Base-by-base conservation (phyloP, 2,797 vertebrate genomes). In the Anas bahamensis region DNA sequence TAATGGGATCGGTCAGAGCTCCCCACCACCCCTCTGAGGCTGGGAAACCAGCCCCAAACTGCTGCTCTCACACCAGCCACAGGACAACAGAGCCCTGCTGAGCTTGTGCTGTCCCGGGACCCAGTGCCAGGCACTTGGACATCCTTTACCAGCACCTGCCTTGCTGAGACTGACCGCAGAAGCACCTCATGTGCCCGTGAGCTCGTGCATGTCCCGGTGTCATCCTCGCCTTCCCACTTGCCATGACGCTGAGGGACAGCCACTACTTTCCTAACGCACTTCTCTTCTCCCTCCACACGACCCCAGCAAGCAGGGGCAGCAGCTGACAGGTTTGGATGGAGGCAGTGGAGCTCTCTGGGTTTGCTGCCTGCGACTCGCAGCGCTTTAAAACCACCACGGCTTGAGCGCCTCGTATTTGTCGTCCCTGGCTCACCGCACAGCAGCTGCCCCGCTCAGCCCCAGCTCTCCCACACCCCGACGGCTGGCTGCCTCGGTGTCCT, bases 171-270 rank as follows among this genome's bases (percentile, higher is more conserved):
- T 23, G 21, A 44, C 50, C 18, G 11, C 35, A 65, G 60, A 60
- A 41, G 10, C 23, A 37, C 60, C 39, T 28, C 1, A 2, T 4
- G 2, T 7, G 42, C 33, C 29, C 11, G 2, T 2, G 7, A 65
- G 52, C 42, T 50, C 15, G 33, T 56, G 15, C 22, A 33, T 48
- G 23, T 26, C 52, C 52, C 22, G 10, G 8, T 29, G 26, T 28
- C 26, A 41, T 39, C 39, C 55, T 52, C n/a, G 10, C 44, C 37
- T 57, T 65, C 28, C 61, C 26, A 17, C 69, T 52, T 37, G 65
- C 75, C 17, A 13, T 53, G n/a, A 69, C 7, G n/a, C 35, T 4
- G 6, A 76, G 28, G 17, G 26, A 48, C 26, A 17, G 23, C 69
- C 28, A n/a, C 44, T 52, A 41, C 39, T 33, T 73, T 33, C 60